Evolutionary conservation across 2,888 invertebrate genomes (phyloP).

Genomic region (Biston betularia): DNA sequence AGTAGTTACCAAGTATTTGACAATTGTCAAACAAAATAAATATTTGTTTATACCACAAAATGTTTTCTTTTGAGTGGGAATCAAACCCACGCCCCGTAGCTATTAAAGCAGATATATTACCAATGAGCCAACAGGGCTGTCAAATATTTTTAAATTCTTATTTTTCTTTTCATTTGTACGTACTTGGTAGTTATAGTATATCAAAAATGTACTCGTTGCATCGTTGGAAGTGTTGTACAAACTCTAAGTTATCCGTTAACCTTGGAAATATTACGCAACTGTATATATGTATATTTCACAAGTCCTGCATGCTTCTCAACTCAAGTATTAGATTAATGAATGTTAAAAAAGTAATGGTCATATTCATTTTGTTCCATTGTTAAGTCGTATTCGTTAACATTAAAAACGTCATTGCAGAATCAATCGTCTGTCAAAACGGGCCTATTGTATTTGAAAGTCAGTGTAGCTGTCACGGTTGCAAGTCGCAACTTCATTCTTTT

Average conservation of each 20-base stretch:
- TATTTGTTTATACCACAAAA: too few species aligned
- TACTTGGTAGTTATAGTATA: too few species aligned
- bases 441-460: constrained; percentile 7
- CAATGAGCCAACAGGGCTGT: too few species aligned
- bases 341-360: constrained; percentile 15
- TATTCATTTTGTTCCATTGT: constrained; percentile 19
- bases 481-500: background rate
- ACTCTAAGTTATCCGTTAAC: background rate
- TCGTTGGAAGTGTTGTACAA: background rate
- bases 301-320: constrained; percentile 6
- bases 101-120: too few species aligned
- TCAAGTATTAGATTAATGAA: constrained; percentile 14
- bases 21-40: too few species aligned
- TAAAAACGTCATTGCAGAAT: constrained; percentile 10
- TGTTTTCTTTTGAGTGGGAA: too few species aligned
- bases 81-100: too few species aligned
- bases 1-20: too few species aligned
- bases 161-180: too few species aligned
- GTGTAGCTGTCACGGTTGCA: background rate
- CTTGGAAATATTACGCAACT: constrained; percentile 15
- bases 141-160: too few species aligned
- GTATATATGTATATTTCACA: constrained; percentile 1
- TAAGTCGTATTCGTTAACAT: constrained; percentile 5
- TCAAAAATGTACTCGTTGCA: too few species aligned
- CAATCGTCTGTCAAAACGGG: constrained; percentile 13